Evolutionary conservation across 2,888 invertebrate genomes (phyloP).

Genomic region (Pocota personata): DNA sequence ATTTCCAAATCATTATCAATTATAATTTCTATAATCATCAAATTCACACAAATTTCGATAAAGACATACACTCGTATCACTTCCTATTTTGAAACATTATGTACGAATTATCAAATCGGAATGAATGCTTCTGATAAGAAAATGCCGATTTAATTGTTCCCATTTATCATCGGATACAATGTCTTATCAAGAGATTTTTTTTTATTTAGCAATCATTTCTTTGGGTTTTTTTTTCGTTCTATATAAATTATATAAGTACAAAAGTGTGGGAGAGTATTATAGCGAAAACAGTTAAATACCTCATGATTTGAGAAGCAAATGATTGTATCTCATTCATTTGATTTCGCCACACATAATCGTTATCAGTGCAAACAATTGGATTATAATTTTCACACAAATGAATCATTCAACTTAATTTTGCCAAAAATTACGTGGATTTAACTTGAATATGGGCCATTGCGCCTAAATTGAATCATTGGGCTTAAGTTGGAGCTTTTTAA

Average conservation of each 20-base stretch:
- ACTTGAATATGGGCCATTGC: background rate
- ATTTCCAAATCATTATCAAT: background rate
- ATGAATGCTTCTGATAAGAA: conserved; percentile 1
- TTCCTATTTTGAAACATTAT: background rate
- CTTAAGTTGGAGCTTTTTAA: background rate
- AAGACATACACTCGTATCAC: background rate
- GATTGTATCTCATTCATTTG: background rate
- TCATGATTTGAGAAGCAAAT: background rate
- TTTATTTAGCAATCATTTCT: background rate
- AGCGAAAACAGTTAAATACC: background rate
- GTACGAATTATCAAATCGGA: background rate
- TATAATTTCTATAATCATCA: background rate
- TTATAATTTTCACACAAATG: background rate
- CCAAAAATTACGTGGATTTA: background rate
- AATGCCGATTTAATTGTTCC: background rate
- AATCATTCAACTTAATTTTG: background rate
- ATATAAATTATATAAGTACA: background rate
- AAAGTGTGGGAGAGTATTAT: background rate
- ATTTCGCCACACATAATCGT: background rate
- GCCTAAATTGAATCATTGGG: background rate
- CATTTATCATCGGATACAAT: background rate
- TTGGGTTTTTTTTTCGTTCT: background rate
- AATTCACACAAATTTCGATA: background rate
- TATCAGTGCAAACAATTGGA: background rate
- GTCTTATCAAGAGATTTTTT: background rate